Percentiles rank a stretch among this genome's conserved stretches.
Conservation (phyloP, 2,888 invertebrate species). For the Acanthoscelides obtectus region DNA sequence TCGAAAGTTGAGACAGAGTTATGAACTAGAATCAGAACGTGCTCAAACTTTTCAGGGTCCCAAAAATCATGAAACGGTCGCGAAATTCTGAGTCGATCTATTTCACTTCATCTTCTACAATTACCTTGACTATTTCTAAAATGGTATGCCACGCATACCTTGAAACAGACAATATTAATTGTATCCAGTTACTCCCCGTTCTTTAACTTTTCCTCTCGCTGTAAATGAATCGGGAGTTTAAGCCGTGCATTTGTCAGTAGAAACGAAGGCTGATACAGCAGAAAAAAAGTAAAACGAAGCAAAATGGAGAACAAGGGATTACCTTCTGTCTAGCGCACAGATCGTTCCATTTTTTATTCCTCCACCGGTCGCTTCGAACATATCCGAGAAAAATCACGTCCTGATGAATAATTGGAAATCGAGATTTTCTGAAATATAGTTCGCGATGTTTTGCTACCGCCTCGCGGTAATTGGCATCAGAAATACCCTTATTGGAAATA, state of each 20-base stretch:
- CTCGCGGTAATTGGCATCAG: too few species aligned
- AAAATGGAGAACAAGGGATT: background rate
- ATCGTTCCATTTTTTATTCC: background rate
- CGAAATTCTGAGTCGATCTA: too few species aligned
- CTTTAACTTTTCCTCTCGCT: constrained; percentile 4
- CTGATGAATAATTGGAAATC: background rate
- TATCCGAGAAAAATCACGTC: background rate
- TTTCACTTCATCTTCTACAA: too few species aligned
- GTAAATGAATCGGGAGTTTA: constrained; percentile 10
- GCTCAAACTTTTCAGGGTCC: too few species aligned
- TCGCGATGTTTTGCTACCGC: too few species aligned
- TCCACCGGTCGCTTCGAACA: background rate
- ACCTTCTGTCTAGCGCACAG: background rate
- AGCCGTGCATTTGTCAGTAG: constrained; percentile 8
- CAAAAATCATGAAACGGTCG: too few species aligned
- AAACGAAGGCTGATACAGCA: background rate
- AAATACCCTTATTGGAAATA: too few species aligned
- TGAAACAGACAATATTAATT: background rate
- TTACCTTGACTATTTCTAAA: too few species aligned
- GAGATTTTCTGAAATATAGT: background rate
- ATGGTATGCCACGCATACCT: background rate
- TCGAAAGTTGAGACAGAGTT: too few species aligned
- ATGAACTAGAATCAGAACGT: too few species aligned
- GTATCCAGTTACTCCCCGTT: background rate
- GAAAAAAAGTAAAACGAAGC: background rate